These are phyloP conservation scores for Epicauta chinensis DNA, from an alignment of 1,140 invertebrate species.

Conservation along the genomic window DNA sequence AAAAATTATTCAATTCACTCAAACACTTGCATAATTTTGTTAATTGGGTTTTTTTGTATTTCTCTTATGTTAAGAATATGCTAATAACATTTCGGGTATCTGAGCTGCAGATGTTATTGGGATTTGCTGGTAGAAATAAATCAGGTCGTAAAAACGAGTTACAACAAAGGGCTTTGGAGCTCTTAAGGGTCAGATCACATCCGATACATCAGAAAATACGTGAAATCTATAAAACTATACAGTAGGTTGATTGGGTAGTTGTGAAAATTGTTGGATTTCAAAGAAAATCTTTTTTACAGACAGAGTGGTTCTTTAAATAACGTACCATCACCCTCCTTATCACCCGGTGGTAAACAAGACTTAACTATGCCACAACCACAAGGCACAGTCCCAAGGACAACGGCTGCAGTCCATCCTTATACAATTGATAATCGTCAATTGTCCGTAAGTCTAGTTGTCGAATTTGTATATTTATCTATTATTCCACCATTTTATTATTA, in stretches of 20 bases:
- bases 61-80: conserved; percentile 63
- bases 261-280: too few species aligned
- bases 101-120: conserved; percentile 78
- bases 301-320: conserved; percentile 33
- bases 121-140: conserved; percentile 78
- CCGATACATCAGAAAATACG: conserved; percentile 72
- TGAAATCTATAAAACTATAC: conserved; percentile 70
- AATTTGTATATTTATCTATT: too few species aligned
- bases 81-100: conserved; percentile 77
- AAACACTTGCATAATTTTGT: too few species aligned
- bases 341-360: conserved; percentile 21
- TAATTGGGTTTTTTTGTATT: neutral
- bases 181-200: conserved; percentile 65
- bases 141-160: conserved; percentile 82
- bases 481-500: too few species aligned
- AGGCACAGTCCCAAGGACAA: conserved; percentile 32
- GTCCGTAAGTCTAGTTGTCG: conserved; percentile 19
- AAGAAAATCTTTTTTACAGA: conserved; percentile 23
- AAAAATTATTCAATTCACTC: neutral
- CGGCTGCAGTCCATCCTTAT: conserved; percentile 38
- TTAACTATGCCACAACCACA: conserved; percentile 38
- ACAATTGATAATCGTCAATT: conserved; percentile 35
- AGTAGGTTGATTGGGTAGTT: conserved; percentile 49
- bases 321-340: conserved; percentile 23
- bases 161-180: conserved; percentile 68